Base-by-base conservation (phyloP, 2,888 invertebrate genomes). In the Strigamia crassipes region DNA sequence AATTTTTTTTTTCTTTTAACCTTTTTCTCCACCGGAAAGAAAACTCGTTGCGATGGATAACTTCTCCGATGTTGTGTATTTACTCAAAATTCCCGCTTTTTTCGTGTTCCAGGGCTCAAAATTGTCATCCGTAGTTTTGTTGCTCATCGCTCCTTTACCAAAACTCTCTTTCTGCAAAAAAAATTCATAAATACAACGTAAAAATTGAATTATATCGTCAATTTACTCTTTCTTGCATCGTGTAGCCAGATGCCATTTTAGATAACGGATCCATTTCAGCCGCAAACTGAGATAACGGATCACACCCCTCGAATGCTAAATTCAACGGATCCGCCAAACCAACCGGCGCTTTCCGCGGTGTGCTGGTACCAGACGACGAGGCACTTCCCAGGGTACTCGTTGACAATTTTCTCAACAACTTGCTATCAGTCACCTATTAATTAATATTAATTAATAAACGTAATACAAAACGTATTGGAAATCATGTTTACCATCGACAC, bases 21-120 rank as follows among this genome's bases (percentile, higher is more conserved):
- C 92, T 90, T 93, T 93, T 87, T 94, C 94, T 83, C 93, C 93
- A 82, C 94, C 94, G 6, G 93, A 91, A 78, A 96, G 89, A 87
- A 94, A 96, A 87, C 96, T 96, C 66, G 96, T 96, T 1, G 95
- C 92, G 84, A 97, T 95, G 0, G 95, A 94, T 38, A 99, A 89
- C 87, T 96, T 96, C 88, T 97, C 97, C 13, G 94, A 95, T 81
- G 98, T 98, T 42, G 96, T 97, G 86, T 94, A 98, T 88, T 94
- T 94, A 85, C 92, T 93, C 13, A 98, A 90, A 86, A 99, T 96
- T n/a, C 90, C 90, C 78, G 91, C 87, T 84, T 94, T 92, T 85
- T 93, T 92, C 0, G 90, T 88, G 84, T 90, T 90, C 98, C 98
- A 99, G 15, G 93, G 92, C 86, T 94, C 93, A 84, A 92, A 89